These are phyloP conservation scores for Catocala fraxini DNA, from an alignment of 2,888 invertebrate genomes.

Conservation along the genomic window DNA sequence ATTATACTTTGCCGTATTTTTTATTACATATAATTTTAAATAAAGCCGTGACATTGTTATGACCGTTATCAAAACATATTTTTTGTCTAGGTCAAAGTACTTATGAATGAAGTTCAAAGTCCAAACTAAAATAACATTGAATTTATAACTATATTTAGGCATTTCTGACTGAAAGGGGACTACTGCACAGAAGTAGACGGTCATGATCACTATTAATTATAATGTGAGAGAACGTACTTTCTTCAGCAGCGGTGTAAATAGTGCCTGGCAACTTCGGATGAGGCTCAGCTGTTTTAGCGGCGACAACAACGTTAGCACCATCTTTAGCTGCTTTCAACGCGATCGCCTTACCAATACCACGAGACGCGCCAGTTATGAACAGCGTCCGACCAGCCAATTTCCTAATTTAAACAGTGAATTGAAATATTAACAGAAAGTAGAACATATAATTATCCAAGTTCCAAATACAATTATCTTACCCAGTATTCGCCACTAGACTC, in stretches of 20 bases:
- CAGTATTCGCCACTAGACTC: conserved; percentile 85
- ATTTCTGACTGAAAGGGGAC: conserved; percentile 33
- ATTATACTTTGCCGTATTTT: no score
- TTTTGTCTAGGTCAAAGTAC: conserved; percentile 39
- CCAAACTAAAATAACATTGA: conserved; percentile 50
- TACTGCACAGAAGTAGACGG: background rate
- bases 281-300: conserved; percentile 96
- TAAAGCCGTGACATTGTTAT: conserved; percentile 2
- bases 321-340: conserved; percentile 97
- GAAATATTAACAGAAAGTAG: conserved; percentile 43
- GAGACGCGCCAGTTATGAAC: conserved; percentile 98
- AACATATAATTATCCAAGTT: conserved; percentile 23
- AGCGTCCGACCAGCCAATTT: conserved; percentile 94
- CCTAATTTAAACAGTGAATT: conserved; percentile 60
- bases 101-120: conserved; percentile 65
- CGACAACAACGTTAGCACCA: conserved; percentile 96
- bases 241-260: conserved; percentile 96
- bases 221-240: conserved; percentile 88
- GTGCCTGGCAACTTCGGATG: conserved; percentile 97
- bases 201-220: background rate
- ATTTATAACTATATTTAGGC: conserved; percentile 16
- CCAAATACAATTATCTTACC: conserved; percentile 64
- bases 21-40: background rate
- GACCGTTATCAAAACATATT: conserved; percentile 30
- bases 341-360: conserved; percentile 98